Evolutionary conservation across 2,797 vertebrate species (phyloP).

Genomic region (Pogoniulus pusillus): DNA sequence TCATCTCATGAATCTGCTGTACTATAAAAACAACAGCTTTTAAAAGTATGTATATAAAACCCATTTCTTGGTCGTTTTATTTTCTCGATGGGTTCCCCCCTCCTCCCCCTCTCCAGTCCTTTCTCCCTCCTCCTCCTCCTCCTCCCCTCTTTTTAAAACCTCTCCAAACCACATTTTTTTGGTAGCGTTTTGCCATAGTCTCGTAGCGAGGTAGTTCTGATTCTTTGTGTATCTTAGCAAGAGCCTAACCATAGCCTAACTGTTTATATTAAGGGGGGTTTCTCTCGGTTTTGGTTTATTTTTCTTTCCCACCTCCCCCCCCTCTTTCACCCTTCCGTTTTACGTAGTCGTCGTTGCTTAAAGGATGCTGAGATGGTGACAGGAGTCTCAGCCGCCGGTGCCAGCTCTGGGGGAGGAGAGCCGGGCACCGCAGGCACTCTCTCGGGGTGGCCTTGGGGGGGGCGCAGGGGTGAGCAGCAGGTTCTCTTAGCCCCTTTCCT

Average conservation of each 20-base stretch:
- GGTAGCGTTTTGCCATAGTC: constrained; percentile 79
- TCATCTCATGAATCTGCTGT: constrained; percentile 98
- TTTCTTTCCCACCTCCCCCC: background rate
- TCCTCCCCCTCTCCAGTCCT: background rate
- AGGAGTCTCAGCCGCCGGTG: constrained; percentile 81
- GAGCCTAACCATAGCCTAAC: constrained; percentile 79
- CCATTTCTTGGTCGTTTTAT: constrained; percentile 84
- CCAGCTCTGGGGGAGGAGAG: constrained; percentile 63
- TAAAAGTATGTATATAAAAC: constrained; percentile 86
- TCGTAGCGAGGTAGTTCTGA: constrained; percentile 75
- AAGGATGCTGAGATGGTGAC: constrained; percentile 86
- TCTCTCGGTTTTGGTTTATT: constrained; percentile 20
- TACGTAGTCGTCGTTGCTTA: constrained; percentile 75
- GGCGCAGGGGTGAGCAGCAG: constrained; percentile 75
- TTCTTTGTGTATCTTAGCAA: constrained; percentile 78
- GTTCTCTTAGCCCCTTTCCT: constrained; percentile 87
- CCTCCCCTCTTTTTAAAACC: constrained; percentile 77
- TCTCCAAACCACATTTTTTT: constrained; percentile 77
- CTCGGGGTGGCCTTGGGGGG: background rate
- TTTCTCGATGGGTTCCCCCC: constrained; percentile 67
- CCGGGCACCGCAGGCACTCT: background rate
- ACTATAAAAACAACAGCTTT: constrained; percentile 91
- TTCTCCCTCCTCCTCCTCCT: no score
- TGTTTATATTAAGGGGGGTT: constrained; percentile 77
- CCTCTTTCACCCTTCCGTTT: constrained; percentile 54